These are phyloP conservation scores for Saguinus imperator DNA, from an alignment of 2,113 vertebrate species.

Conservation along the genomic window DNA sequence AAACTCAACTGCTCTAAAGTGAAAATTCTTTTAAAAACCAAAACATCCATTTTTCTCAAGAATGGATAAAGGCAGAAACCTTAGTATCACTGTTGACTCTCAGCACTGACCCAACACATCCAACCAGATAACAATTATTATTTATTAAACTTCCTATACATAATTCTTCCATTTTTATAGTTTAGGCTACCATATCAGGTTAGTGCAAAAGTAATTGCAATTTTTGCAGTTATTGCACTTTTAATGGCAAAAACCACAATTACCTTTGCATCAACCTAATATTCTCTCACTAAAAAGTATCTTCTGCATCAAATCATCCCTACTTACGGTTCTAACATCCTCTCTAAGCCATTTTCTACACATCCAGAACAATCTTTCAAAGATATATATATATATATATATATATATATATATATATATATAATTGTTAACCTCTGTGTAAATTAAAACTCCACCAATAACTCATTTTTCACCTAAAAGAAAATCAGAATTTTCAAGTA, in stretches of 20 bases:
- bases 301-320: background rate
- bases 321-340: background rate
- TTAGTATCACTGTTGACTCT: background rate
- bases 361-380: background rate
- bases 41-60: background rate
- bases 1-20: background rate
- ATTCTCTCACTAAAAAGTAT: background rate
- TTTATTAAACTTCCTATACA: background rate
- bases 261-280: too few species aligned
- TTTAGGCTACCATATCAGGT: background rate
- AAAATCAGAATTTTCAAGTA: background rate
- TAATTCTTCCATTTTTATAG: background rate
- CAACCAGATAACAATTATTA: background rate
- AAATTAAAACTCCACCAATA: background rate
- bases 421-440: background rate
- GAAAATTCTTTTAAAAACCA: background rate
- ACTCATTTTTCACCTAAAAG: background rate
- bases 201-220: too few species aligned
- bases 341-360: background rate
- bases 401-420: background rate
- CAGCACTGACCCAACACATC: background rate
- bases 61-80: background rate
- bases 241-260: too few species aligned
- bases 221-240: too few species aligned
- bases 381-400: background rate